These are phyloP conservation scores for Acropora tenuis DNA, from an alignment of 64 coral and sea anemone species.

Conservation along the genomic window DNA sequence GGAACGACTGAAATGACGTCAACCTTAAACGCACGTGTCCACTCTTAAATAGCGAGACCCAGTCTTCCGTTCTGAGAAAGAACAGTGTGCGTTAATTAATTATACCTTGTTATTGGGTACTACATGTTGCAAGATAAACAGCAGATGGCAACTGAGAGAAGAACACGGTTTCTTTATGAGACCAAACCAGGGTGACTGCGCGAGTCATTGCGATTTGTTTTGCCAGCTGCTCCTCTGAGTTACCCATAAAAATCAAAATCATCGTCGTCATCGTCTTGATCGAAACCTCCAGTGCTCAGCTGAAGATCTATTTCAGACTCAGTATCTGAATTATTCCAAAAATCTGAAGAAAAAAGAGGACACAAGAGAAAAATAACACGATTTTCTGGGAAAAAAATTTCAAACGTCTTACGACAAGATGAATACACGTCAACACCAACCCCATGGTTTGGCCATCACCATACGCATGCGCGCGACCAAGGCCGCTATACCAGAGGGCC, in stretches of 20 bases:
- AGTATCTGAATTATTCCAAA: constrained; percentile 93
- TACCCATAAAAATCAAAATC: constrained; percentile 94
- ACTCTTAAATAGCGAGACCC: no score
- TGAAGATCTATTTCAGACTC: constrained; percentile 90
- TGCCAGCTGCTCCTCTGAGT: background rate
- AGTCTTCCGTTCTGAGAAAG: no score
- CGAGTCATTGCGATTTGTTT: background rate
- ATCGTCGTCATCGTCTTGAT: constrained; percentile 76
- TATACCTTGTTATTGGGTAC: background rate
- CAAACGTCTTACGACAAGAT: no score
- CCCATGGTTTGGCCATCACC: no score
- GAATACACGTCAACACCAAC: no score
- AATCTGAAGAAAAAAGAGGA: constrained; percentile 43
- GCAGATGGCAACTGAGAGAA: background rate
- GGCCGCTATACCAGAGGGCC: no score
- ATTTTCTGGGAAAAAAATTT: background rate
- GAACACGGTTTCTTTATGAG: background rate
- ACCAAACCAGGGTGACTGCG: background rate
- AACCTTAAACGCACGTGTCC: no score
- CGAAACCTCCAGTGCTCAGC: constrained; percentile 73
- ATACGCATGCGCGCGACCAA: no score
- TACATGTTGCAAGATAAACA: background rate
- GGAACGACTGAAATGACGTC: no score
- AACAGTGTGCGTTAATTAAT: background rate
- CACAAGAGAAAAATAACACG: background rate